Base-by-base conservation (phyloP, 2,888 invertebrate genomes). In the Eupithecia vulgata region DNA sequence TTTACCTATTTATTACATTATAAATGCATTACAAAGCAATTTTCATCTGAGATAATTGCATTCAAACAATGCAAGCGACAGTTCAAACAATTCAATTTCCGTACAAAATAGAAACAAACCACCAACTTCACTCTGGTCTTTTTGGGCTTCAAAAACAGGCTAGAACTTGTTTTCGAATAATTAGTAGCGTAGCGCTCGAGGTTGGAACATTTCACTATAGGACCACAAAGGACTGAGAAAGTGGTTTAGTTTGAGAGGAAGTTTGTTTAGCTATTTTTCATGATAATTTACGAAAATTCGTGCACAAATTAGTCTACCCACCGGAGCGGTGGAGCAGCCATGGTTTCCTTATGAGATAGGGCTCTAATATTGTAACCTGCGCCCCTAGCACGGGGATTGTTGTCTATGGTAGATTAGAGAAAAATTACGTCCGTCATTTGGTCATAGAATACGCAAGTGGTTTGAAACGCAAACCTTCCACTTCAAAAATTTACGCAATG, bases 141-240 rank as follows among this genome's bases (percentile, higher is more conserved):
- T 80, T 80, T 80, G 76, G 66, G 73, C 80, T 71, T 74, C 70
- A 73, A 65, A 67, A 72, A 73, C 76, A 76, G 75, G 78, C 80
- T 80, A 79, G 76, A 77, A 77, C 82, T 83, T 81, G 81, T 82
- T 85, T 83, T 79, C 72, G 76, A 79, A 80, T 81, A 84, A 83
- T 83, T 83, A 82, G 81, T 80, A 76, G 78, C 65, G 45, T 65
- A 30, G 40, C 62, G 68, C 65, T 68, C 45, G 57, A 17, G 64
- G 25, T 40, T 17, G 65, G 70, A 64, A 35, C 15, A 48, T 67
- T 57, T 34, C 67, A 57, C 40, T 35, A 15, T 57, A 12, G 37
- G 65, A 72, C 40, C 34, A 57, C 17, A 10, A 12, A 59, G 61
- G 17, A 2, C 34, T 34, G 34, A 3, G 30, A 52, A 52, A 10